Conservation (phyloP, 2,113 vertebrate species). For the Conger conger region DNA sequence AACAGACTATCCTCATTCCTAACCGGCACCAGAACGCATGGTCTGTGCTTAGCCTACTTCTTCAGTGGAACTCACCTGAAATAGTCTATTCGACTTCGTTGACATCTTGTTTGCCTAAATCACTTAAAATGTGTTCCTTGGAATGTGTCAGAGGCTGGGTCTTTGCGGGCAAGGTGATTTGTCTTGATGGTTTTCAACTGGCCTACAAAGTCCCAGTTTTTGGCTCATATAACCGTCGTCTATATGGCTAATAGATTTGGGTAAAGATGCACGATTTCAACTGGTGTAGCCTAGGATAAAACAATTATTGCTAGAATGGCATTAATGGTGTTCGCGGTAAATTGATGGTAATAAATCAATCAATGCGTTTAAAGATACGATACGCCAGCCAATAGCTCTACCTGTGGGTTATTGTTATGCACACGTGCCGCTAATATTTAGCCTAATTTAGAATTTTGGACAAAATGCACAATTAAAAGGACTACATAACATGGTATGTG, state of each 20-base stretch:
- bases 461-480: not conserved
- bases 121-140: not conserved
- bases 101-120: not conserved
- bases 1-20: not conserved
- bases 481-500: not conserved
- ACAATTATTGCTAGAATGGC: too few species aligned
- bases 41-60: not conserved
- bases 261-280: not conserved
- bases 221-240: slow-evolving; percentile 72
- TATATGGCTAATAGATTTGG: not conserved
- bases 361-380: not conserved
- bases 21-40: not conserved
- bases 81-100: not conserved
- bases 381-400: not conserved
- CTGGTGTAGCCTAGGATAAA: too few species aligned
- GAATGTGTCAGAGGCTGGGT: slow-evolving; percentile 86
- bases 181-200: slow-evolving; percentile 83
- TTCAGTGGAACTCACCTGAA: not conserved
- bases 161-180: slow-evolving; percentile 98
- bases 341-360: not conserved
- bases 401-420: not conserved
- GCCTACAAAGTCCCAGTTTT: slow-evolving; percentile 99
- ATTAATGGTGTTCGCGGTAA: too few species aligned
- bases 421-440: not conserved
- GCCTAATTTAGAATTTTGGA: not conserved